Evolutionary conservation across 2,888 invertebrate genomes (phyloP).

Genomic region (Polia nebulosa): DNA sequence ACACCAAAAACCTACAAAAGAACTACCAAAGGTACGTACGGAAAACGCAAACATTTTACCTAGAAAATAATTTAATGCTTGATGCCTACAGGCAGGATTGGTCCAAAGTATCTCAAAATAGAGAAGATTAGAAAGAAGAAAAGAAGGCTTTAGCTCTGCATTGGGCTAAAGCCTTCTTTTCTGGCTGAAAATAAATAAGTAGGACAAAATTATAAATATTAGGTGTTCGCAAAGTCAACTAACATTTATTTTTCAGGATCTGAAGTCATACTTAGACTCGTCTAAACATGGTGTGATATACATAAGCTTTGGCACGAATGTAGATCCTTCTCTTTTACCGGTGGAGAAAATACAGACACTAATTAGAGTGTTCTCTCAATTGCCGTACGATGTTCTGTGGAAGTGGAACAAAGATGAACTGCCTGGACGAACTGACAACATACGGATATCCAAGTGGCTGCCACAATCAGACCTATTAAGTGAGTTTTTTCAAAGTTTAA

Average conservation of each 20-base stretch:
- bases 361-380: neutral
- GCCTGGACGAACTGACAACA: neutral
- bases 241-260: constrained; percentile 37
- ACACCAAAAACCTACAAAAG: constrained; percentile 62
- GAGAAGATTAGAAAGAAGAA: too few species aligned
- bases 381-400: neutral
- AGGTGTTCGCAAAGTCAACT: constrained; percentile 56
- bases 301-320: neutral
- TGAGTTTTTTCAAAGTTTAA: constrained; percentile 2
- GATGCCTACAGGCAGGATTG: neutral
- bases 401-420: neutral
- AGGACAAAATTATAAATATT: neutral
- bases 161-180: too few species aligned
- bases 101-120: too few species aligned
- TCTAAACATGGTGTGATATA: neutral
- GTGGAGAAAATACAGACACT: neutral
- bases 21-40: constrained; percentile 65
- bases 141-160: too few species aligned
- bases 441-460: constrained; percentile 73
- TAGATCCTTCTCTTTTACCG: neutral
- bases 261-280: neutral
- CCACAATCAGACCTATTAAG: constrained; percentile 77
- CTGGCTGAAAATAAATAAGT: too few species aligned
- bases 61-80: too few species aligned
- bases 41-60: too few species aligned